Percentiles rank a stretch among this genome's conserved stretches.
Conservation (phyloP, 35 echinoderm and acorn worm genomes). For the Stichopus chloronotus region DNA sequence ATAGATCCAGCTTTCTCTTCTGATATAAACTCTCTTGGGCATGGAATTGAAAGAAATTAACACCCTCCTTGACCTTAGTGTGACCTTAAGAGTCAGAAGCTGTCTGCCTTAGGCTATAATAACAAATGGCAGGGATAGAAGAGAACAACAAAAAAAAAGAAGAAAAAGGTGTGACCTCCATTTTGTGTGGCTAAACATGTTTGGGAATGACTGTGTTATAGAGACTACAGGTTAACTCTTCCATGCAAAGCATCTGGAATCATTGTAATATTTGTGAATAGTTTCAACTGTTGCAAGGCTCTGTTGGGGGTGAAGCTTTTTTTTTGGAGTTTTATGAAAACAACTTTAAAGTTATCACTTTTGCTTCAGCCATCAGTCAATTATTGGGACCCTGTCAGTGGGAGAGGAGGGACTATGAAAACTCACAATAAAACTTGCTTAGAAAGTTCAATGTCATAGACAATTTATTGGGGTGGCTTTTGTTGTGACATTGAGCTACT, state of each 20-base stretch:
- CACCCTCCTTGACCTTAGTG: slow-evolving; percentile 33
- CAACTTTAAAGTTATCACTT: too few species aligned
- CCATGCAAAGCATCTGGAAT: background rate
- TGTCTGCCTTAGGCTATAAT: slow-evolving; percentile 5
- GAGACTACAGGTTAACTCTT: background rate
- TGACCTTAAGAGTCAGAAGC: slow-evolving; percentile 13
- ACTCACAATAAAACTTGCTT: background rate
- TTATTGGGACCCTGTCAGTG: background rate
- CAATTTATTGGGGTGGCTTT: background rate
- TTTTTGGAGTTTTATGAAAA: too few species aligned
- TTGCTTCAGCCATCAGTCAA: background rate
- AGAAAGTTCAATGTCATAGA: background rate
- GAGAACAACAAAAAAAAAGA: too few species aligned
- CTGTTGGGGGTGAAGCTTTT: too few species aligned
- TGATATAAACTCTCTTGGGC: background rate
- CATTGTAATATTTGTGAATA: background rate
- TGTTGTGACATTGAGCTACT: too few species aligned
- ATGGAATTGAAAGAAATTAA: background rate
- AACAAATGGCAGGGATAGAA: background rate
- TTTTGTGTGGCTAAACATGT: slow-evolving; percentile 17
- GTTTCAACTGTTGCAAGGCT: background rate
- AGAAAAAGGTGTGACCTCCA: background rate
- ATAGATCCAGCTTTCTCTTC: too few species aligned
- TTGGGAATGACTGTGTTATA: slow-evolving; percentile 16
- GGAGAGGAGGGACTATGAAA: too few species aligned